Percentiles rank a stretch among this genome's conserved stretches.
Conservation (phyloP, 92 coral and sea anemone genomes). For the Blastomussa wellsi region DNA sequence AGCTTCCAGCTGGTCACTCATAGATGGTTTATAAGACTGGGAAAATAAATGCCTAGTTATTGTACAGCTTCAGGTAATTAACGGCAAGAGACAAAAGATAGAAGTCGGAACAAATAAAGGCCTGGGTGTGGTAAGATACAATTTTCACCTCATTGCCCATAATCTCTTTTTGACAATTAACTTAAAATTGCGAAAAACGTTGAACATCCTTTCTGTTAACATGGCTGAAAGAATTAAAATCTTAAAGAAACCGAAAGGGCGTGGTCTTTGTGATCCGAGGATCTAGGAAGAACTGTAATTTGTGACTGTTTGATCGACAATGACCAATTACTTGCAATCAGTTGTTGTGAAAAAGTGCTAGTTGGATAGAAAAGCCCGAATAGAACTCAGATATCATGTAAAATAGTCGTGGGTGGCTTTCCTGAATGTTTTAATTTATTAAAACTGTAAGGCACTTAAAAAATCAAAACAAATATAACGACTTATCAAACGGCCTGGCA, state of each 20-base stretch:
- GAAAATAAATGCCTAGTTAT: neutral
- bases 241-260: neutral
- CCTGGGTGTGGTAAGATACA: slow-evolving; percentile 1
- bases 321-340: neutral
- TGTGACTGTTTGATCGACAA: neutral
- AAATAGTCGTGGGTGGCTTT: neutral
- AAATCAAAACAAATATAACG: neutral
- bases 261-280: neutral
- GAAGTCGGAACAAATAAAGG: neutral
- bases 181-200: slow-evolving; percentile 13
- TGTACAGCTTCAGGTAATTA: neutral
- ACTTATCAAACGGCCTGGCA: neutral
- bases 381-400: neutral
- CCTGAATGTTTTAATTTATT: slow-evolving; percentile 10
- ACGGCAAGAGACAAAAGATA: neutral
- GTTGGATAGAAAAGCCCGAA: neutral
- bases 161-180: neutral
- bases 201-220: neutral
- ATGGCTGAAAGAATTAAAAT: neutral
- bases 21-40: too few relatives aligned
- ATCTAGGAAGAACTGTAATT: neutral
- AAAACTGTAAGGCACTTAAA: too few relatives aligned
- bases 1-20: neutral
- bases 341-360: neutral
- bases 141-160: slow-evolving; percentile 13